Evolutionary conservation across 2,113 vertebrate species (phyloP).

Genomic region (Heterocephalus glaber): DNA sequence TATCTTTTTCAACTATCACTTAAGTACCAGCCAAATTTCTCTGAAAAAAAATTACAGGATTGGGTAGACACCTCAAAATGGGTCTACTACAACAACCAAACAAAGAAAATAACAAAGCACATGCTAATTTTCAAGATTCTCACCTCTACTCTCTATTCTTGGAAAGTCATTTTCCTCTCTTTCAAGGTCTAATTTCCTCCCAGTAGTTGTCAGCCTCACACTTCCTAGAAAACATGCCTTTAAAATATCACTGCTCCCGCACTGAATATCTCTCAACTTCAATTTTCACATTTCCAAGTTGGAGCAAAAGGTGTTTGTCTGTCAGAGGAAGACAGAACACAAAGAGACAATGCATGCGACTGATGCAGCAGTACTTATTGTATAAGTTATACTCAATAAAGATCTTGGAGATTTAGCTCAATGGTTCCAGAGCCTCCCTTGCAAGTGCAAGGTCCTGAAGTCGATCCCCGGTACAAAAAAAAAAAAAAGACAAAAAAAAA

Average conservation of each 20-base stretch:
- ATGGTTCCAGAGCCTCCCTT: too few relatives aligned
- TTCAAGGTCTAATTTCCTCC: not conserved
- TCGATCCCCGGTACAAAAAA: too few relatives aligned
- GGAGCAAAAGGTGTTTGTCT: not conserved
- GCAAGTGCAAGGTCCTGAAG: too few relatives aligned
- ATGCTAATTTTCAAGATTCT: not conserved
- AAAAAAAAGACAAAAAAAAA: too few relatives aligned
- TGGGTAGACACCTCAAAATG: not conserved
- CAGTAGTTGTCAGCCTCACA: not conserved
- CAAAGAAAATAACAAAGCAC: not conserved
- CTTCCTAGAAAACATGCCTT: conserved; percentile 1
- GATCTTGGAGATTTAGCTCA: too few relatives aligned
- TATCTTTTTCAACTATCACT: not conserved
- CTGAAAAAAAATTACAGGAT: not conserved
- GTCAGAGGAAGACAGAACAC: not conserved
- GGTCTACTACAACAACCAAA: not conserved
- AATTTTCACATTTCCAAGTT: not conserved
- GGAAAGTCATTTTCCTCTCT: not conserved
- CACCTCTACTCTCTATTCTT: not conserved
- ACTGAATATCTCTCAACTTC: conserved; percentile 23
- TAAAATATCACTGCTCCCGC: conserved; percentile 22
- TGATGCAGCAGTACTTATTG: not conserved
- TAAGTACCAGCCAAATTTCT: not conserved
- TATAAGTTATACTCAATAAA: not conserved
- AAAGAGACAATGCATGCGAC: not conserved